A percentile compares a stretch with the other conserved stretches of the same genome.
Conservation (phyloP, 2,888 invertebrate species). For the Spatulosminthurus flaviceps region DNA sequence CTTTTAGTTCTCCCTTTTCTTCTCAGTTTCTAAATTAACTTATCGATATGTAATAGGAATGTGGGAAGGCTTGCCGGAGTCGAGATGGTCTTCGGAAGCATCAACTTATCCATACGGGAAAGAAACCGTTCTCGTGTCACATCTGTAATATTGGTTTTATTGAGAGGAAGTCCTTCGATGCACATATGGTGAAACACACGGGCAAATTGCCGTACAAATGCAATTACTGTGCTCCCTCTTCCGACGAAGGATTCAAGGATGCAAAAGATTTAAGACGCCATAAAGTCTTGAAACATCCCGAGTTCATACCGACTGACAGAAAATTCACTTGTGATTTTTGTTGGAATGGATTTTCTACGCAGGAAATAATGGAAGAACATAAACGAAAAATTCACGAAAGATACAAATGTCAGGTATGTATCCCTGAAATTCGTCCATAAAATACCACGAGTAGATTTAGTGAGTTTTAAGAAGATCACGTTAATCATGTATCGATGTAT, state of each 20-base stretch:
- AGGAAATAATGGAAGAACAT: conserved; percentile 48
- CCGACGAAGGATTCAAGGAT: conserved; percentile 53
- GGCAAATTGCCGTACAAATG: conserved; percentile 50
- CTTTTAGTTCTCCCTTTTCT: no score
- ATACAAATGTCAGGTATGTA: conserved; percentile 54
- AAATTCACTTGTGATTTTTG: conserved; percentile 50
- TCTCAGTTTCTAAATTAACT: conserved; percentile 44
- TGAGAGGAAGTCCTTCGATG: conserved; percentile 49
- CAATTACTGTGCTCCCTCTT: conserved; percentile 25
- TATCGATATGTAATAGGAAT: conserved; percentile 40
- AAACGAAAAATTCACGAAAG: conserved; percentile 49
- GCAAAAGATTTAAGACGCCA: conserved; percentile 51
- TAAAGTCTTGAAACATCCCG: conserved; percentile 49
- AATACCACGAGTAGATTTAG: no score
- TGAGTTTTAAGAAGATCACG: no score
- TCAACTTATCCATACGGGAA: conserved; percentile 37
- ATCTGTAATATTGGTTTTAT: conserved; percentile 49
- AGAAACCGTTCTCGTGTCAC: conserved; percentile 45
- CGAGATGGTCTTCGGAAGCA: conserved; percentile 49
- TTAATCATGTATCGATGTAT: no score
- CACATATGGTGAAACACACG: conserved; percentile 50
- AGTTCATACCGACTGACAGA: conserved; percentile 41
- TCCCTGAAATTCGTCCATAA: not conserved
- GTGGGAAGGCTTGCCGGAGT: conserved; percentile 53
- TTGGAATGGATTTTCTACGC: conserved; percentile 51